These are phyloP conservation scores for Micropoecilia bifurca DNA, from an alignment of 2,797 vertebrate species.

Conservation along the genomic window DNA sequence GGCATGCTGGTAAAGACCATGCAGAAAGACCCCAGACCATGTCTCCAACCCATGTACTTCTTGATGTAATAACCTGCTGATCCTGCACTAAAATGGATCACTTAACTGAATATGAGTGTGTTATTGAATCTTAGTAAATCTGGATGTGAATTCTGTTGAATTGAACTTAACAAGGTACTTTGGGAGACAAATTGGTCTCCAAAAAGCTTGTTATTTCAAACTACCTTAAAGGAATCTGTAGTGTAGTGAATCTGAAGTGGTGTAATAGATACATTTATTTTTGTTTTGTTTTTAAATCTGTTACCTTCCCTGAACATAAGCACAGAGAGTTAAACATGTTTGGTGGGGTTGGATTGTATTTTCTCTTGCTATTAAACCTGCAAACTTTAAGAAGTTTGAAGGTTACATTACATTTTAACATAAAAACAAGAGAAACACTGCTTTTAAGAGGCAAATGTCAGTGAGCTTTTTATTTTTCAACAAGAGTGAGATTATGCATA, in stretches of 20 bases:
- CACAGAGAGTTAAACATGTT: not conserved
- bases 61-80: not conserved
- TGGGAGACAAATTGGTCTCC: no score
- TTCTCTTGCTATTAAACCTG: not conserved
- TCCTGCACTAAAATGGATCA: no score
- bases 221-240: no score
- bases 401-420: not conserved
- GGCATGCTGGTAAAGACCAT: no score
- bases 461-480: not conserved
- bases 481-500: not conserved
- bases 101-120: no score
- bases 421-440: not conserved
- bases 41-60: not conserved
- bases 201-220: no score
- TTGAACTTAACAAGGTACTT: no score
- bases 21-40: no score
- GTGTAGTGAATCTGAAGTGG: no score
- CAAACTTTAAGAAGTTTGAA: not conserved
- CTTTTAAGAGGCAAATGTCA: not conserved
- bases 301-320: not conserved
- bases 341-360: not conserved
- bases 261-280: no score
- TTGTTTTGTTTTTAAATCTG: not conserved
- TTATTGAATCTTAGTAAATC: no score
- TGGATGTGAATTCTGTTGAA: no score